Base-by-base conservation (phyloP, 2,797 vertebrate genomes). In the Dendrocincla fuliginosa region DNA sequence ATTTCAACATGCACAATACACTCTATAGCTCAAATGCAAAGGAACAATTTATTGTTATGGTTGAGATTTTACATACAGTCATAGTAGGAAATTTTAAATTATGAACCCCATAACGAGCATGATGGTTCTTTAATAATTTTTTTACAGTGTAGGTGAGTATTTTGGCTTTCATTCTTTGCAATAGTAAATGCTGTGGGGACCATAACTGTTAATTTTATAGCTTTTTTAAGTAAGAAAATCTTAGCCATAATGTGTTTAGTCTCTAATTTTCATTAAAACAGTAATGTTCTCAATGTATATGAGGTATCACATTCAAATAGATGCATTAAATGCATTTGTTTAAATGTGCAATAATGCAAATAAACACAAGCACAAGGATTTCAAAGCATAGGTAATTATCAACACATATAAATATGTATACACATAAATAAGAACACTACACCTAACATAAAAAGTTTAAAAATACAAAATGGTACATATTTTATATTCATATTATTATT, bases 261-360 rank as follows among this genome's bases (percentile, higher is more conserved):
- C 60, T 79, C 94, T 77, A 91, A 57, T 67, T 67, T 88, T 82
- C 82, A 92, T 88, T 92, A 95, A 96, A 97, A 91, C 47, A 93
- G 41, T 60, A 77, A 95, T 70, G 80, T 74, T 97, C 41, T 93
- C 81, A 96, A 96, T 39, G 69, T 92, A 80, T 83, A 93, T 12
- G 33, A 92, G 41, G 82, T n/a, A 67, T 69, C 96, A 97, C 97
- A 98, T 97, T 98, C 95, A 97, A 98, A 98, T 28, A 97, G 96
- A 96, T 97, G 93, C 89, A 88, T 81, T 85, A 79, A 84, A 79
- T 96, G 87, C 95, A 97, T 97, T 96, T 96, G 96, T 97, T 97
- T 98, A 96, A 98, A 98, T 98, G 97, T 92, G 96, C n/a, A 93
- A 76, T 70, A 92, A 97, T 92, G 97, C 92, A 97, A 97, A 98